These are phyloP conservation scores for Idaea biselata DNA, from an alignment of 2,888 invertebrate species.

Conservation along the genomic window DNA sequence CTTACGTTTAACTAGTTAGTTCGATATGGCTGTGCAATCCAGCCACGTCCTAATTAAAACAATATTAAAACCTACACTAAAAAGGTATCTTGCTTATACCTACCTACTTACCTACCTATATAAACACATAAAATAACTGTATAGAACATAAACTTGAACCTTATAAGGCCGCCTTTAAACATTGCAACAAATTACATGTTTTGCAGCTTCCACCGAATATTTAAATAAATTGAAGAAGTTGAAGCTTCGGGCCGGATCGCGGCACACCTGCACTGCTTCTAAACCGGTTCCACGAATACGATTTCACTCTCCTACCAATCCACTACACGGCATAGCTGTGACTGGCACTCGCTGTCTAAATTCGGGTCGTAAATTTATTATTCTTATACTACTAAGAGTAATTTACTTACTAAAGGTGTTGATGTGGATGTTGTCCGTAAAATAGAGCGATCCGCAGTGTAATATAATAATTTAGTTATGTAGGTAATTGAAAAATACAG, in stretches of 20 bases:
- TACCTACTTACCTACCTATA: too few relatives aligned
- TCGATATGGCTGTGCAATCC: too few relatives aligned
- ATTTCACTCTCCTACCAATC: conserved; percentile 70
- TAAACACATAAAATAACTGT: too few relatives aligned
- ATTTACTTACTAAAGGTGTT: background rate
- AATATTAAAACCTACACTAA: too few relatives aligned
- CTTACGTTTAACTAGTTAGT: too few relatives aligned
- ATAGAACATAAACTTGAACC: background rate
- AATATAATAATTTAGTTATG: too few relatives aligned
- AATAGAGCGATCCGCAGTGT: background rate
- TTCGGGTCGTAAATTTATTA: conserved; percentile 27
- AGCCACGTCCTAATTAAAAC: too few relatives aligned
- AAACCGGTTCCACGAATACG: conserved; percentile 71
- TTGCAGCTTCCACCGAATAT: background rate
- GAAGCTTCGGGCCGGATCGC: background rate
- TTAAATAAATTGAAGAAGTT: conserved; percentile 4
- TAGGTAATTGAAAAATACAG: too few relatives aligned
- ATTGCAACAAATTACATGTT: conserved; percentile 3
- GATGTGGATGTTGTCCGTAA: background rate
- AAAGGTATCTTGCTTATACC: too few relatives aligned
- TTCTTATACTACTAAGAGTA: conserved; percentile 23
- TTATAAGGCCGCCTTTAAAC: background rate
- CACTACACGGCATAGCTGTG: background rate
- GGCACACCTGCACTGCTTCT: conserved; percentile 73
- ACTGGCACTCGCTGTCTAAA: conserved; percentile 41